Evolutionary conservation across 2,797 vertebrate species (phyloP), one percentile per base, ranked within the genome.

Genomic region (Silurus aristotelis): DNA sequence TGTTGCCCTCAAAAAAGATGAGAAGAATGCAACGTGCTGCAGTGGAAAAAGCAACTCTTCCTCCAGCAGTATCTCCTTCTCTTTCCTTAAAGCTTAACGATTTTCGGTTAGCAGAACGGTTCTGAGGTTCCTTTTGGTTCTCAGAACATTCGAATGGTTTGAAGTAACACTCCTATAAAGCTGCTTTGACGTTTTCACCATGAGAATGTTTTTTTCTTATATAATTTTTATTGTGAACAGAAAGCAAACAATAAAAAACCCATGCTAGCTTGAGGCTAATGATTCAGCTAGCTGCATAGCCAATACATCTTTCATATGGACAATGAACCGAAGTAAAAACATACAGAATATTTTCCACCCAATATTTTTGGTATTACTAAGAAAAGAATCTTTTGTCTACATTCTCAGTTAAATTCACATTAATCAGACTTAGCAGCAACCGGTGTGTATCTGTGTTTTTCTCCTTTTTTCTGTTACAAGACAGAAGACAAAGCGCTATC

Each of bases 21-120:
- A 89, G 86, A 52, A 55, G 86, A 90, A 88, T 86, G 83, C 83
- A 90, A 92, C 87, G 90, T 91, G 88, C 80, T 87, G 89, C 88
- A 31, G 63, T 31, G 17, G 66, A 48, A 83, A 84, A 84, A 19
- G 46, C 43, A 56, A 19, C 43, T 3, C 10, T 20, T 84, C 25
- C 25, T 43, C 6, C 58, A 66, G 31, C 61, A 63, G 17, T 80
- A n/a, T 56, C 19, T 56, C 15, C 17, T 2, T 76, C 46, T 73
- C 61, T 48, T 80, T 60, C 43, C 27, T 6, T 76, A 67, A 73
- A 66, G 38, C n/a, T 14, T 55, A 52, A 46, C 19, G n/a, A 15
- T 60, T 60, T 20, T 6, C 48, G 43, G 15, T 15, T 64, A 64
- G 60, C 77, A 27, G 7, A 70, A 70, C 61, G 55, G 4, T 48